Evolutionary conservation across 2,888 invertebrate genomes (phyloP), one percentile per base, ranked within the genome.

Genomic region (Drosophila nr. medialis): DNA sequence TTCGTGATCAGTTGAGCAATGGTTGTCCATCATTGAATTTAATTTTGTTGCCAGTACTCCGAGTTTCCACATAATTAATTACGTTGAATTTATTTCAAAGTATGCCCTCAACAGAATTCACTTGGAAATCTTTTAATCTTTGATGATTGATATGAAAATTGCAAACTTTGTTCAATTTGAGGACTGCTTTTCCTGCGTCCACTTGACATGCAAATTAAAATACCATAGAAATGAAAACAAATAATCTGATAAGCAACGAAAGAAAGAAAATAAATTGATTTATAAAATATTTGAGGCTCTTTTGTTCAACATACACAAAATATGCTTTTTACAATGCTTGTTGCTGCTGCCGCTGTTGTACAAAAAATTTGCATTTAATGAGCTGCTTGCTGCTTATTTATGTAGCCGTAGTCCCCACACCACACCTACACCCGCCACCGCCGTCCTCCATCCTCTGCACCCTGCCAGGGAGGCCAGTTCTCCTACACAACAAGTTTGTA

Each of bases 281-380:
- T 66, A 40, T 58, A 51, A 77, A 77, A 60, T 77, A 60, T 67
- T 55, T 59, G 42, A 60, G 32, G 72, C 75, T 81, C 69, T 50
- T 77, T 78, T 72, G 75, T 81, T 81, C 64, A 60, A 27, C 66
- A 70, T 59, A 77, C 36, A 29, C 49, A 49, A 81, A 83, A 80
- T 72, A 76, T 80, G 72, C 65, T 68, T 53, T 45, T 45, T 65
- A 34, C 36, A 29, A 18, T 2, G 40, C 15, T 8, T 21, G 13
- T 45, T 45, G 21, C 6, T 21, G 42, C 45, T 42, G 36, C 36
- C 55, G 55, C 6, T 24, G 45, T 58, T 59, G 65, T 48, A 38
- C 54, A 51, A 32, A 63, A 80, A 81, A 89, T 89, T 86, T 89
- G 84, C 89, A 85, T 86, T 81, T 85, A 86, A 85, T 85, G 89